Conservation (phyloP, 2,113 vertebrate species). For the Solea solea region DNA sequence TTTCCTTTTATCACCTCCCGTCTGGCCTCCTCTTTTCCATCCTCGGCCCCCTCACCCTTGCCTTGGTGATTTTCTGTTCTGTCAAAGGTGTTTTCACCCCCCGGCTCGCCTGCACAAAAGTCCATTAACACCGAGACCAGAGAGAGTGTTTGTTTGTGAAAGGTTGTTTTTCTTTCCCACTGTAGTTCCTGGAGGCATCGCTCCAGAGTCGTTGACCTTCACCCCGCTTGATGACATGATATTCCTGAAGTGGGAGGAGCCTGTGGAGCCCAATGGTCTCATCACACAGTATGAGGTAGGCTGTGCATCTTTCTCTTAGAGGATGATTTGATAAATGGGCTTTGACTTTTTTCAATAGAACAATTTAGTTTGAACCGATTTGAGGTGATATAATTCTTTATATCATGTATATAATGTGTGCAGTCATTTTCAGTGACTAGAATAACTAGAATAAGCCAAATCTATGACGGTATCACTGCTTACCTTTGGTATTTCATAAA, state of each 20-base stretch:
- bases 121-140: conserved; percentile 46
- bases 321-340: no score
- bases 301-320: not conserved
- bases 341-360: no score
- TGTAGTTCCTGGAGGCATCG: conserved; percentile 91
- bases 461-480: no score
- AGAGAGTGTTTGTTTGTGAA: conserved; percentile 57
- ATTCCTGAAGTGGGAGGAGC: conserved; percentile 97
- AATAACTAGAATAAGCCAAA: no score
- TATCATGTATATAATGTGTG: no score
- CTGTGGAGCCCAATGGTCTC: conserved; percentile 92
- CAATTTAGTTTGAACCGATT: no score
- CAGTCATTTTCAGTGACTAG: no score
- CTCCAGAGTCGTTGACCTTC: conserved; percentile 91
- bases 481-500: no score
- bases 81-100: conserved; percentile 55
- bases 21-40: conserved; percentile 16
- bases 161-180: conserved; percentile 47
- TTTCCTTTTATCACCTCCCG: conserved; percentile 48
- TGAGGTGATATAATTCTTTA: no score
- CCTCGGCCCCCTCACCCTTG: conserved; percentile 8
- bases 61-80: conserved; percentile 26
- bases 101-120: conserved; percentile 34
- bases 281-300: conserved; percentile 95
- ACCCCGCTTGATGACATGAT: conserved; percentile 94